Conservation (phyloP, 2,888 invertebrate species). For the Daptonema setosum region DNA sequence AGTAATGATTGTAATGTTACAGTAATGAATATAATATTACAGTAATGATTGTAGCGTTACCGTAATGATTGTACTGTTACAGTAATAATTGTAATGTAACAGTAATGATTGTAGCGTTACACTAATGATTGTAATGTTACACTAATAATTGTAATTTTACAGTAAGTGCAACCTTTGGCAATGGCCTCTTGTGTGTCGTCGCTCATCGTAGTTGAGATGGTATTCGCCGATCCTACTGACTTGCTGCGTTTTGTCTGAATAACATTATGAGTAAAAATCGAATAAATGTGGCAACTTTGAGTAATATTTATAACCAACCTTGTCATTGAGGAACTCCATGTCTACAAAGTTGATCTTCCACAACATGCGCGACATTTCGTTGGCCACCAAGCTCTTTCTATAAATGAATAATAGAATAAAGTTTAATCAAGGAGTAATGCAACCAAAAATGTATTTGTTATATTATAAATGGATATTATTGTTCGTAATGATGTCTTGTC, state of each 20-base stretch:
- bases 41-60: no score
- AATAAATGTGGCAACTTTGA: no score
- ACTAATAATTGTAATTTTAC: no score
- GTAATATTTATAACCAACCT: neutral
- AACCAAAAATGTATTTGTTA: neutral
- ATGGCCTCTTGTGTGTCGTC: conserved; percentile 7
- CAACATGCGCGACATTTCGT: conserved; percentile 7
- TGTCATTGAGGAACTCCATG: conserved; percentile 3
- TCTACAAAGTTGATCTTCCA: conserved; percentile 5
- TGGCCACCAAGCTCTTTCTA: neutral
- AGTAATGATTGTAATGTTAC: no score
- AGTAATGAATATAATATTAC: no score
- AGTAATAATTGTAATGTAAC: no score
- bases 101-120: no score
- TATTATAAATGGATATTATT: neutral
- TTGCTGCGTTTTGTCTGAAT: conserved; percentile 3
- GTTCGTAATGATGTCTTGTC: neutral
- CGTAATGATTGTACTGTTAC: no score
- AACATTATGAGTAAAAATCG: no score
- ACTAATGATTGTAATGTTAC: no score
- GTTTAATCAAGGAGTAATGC: no score
- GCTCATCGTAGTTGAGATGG: conserved; percentile 3
- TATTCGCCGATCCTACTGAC: conserved; percentile 4
- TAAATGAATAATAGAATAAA: neutral
- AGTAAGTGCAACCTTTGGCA: no score